A percentile compares a stretch with the other conserved stretches of the same genome.
Conservation (phyloP, 2,113 vertebrate species). For the Callocephalon fimbriatum region DNA sequence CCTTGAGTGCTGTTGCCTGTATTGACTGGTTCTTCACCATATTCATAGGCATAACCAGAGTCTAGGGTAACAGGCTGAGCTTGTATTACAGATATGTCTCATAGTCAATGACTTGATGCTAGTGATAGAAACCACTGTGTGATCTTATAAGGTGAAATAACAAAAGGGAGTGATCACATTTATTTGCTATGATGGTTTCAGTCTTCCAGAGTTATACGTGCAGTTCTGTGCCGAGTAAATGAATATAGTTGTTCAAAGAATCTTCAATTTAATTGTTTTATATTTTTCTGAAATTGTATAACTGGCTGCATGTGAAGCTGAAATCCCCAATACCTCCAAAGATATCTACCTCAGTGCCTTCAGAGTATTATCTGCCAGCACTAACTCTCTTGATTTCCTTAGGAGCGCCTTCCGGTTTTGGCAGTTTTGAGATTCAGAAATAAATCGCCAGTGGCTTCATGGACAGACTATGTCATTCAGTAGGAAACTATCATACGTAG, state of each 20-base stretch:
- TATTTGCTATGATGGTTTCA: not conserved
- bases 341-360: not conserved
- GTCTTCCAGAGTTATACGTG: not conserved
- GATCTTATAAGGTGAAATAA: not conserved
- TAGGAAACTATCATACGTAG: not conserved
- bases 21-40: not conserved
- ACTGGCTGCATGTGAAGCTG: not conserved
- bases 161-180: not conserved
- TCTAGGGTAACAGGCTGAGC: not conserved
- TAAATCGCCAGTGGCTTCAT: not conserved
- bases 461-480: not conserved
- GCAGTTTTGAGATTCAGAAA: not conserved
- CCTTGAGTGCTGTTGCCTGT: not conserved
- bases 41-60: not conserved
- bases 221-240: not conserved
- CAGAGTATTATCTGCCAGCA: not conserved
- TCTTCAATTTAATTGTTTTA: not conserved
- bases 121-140: not conserved
- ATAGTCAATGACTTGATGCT: not conserved
- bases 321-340: not conserved
- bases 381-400: not conserved
- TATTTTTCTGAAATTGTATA: not conserved
- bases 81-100: not conserved
- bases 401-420: rapidly evolving
- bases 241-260: not conserved